phyloP scores from a whole-genome alignment of 2,888 invertebrate genomes.

The Yponomeuta plumbellus region DNA sequence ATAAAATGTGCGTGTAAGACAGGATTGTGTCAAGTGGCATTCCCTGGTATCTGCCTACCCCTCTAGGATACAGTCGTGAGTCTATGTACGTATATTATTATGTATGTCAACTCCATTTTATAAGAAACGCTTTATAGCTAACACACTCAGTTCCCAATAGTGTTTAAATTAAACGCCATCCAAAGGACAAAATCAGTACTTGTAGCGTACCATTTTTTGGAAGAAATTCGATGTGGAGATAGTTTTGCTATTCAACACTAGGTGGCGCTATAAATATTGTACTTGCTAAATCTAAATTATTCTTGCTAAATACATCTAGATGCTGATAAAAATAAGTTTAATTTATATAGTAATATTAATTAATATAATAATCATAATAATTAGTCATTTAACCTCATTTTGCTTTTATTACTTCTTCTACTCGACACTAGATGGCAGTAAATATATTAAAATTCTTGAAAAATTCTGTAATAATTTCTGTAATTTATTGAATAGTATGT shows the following conservation, averaged over 20 bases:
- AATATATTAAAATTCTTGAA: background rate
- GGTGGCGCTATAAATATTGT: constrained; percentile 28
- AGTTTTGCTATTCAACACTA: constrained; percentile 37
- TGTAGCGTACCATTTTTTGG: background rate
- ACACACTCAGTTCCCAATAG: too few relatives aligned
- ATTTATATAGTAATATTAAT: background rate
- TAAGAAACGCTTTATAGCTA: too few relatives aligned
- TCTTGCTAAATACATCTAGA: background rate
- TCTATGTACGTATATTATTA: too few relatives aligned
- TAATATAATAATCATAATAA: background rate
- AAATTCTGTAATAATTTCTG: constrained; percentile 21
- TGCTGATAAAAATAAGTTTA: background rate
- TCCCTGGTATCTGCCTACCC: too few relatives aligned
- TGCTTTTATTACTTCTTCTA: constrained; percentile 29
- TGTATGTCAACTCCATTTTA: too few relatives aligned
- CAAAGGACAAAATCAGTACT: background rate
- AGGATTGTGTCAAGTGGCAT: too few relatives aligned
- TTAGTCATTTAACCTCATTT: background rate
- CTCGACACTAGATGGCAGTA: constrained; percentile 38
- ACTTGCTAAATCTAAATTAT: background rate
- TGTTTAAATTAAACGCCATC: background rate
- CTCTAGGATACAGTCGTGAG: too few relatives aligned
- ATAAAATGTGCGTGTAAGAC: too few relatives aligned
- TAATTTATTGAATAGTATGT: constrained; percentile 16
- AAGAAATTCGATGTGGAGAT: background rate